Conservation (phyloP, 2,797 vertebrate genomes). For the Leontopithecus rosalia region DNA sequence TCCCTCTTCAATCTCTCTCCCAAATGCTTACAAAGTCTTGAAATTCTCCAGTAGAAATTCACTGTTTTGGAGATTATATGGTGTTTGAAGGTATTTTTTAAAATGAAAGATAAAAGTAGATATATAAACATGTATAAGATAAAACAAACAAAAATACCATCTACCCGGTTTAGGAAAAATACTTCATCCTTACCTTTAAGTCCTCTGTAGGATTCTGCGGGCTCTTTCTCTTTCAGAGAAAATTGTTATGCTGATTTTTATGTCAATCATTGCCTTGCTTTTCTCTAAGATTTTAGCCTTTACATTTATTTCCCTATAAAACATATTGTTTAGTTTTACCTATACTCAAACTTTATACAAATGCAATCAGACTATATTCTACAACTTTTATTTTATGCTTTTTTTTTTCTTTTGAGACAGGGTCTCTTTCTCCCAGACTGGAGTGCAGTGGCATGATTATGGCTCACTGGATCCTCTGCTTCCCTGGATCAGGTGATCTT, state of each 20-base stretch:
- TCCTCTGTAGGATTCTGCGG: neutral
- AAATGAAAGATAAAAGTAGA: neutral
- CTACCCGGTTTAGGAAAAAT: neutral
- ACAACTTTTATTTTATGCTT: neutral
- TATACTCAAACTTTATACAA: neutral
- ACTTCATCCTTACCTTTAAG: neutral
- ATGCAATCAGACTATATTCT: neutral
- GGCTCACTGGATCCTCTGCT: neutral
- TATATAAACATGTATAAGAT: neutral
- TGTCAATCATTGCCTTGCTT: neutral
- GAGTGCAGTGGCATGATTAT: neutral
- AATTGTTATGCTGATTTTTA: neutral
- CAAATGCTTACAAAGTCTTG: neutral
- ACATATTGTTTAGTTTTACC: neutral
- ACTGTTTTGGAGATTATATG: neutral
- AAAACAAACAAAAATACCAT: neutral
- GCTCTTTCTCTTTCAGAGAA: neutral
- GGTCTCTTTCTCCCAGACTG: neutral
- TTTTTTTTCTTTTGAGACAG: neutral
- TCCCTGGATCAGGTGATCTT: neutral
- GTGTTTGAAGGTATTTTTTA: slow-evolving; percentile 37
- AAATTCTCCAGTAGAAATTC: neutral
- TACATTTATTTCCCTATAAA: neutral
- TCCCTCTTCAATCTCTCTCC: neutral
- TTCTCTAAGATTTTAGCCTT: neutral